Percentiles rank a stretch among this genome's conserved stretches.
phyloP scores from a whole-genome alignment of 2,797 vertebrate species.

The Chiroxiphia lanceolata region DNA sequence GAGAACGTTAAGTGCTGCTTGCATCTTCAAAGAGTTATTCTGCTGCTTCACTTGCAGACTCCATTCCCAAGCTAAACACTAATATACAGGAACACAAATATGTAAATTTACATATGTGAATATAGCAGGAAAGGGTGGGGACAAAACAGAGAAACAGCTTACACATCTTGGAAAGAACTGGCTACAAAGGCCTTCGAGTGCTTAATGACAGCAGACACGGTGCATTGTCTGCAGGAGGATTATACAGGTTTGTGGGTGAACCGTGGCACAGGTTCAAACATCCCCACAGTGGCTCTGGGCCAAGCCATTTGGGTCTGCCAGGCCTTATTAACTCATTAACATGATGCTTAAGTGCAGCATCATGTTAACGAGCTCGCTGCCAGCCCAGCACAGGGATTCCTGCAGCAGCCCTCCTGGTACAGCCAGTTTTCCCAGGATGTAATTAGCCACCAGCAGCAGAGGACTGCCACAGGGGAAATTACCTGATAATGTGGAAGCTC shows the following conservation, averaged over 20 bases:
- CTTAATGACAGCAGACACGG: not conserved
- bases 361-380: not conserved
- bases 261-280: not conserved
- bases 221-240: not conserved
- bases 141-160: not conserved
- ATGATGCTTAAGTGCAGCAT: not conserved
- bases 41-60: not conserved
- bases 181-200: not conserved
- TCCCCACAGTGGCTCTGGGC: not conserved
- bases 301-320: not conserved
- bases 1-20: not conserved
- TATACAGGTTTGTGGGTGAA: not conserved
- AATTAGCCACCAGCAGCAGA: not conserved
- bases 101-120: not conserved
- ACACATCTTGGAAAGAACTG: not conserved
- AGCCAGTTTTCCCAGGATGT: conserved; percentile 12
- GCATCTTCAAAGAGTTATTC: not conserved
- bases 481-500: not conserved
- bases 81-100: not conserved
- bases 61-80: not conserved
- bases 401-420: not conserved
- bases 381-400: not conserved
- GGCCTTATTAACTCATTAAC: not conserved
- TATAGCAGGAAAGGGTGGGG: not conserved
- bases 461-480: not conserved